Conservation (phyloP, 2,888 invertebrate species). For the Thalpophila matura region DNA sequence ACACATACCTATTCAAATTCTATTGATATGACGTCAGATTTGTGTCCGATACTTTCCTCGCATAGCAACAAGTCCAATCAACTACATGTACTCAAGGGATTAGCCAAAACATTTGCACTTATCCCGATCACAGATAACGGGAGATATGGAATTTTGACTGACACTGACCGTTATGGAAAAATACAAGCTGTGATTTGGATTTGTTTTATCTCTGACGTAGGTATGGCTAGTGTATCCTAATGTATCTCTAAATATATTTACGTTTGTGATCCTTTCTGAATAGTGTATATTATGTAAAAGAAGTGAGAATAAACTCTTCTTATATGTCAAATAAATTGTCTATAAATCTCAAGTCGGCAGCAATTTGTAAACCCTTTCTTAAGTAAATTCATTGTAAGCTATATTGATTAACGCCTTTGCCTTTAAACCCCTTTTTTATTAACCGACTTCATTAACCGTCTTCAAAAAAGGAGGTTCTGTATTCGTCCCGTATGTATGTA, state of each 20-base stretch:
- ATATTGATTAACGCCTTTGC: constrained; percentile 19
- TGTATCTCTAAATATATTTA: neutral
- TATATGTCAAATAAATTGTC: constrained; percentile 42
- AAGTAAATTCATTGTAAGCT: constrained; percentile 25
- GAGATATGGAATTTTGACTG: constrained; percentile 57
- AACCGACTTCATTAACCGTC: too few relatives aligned
- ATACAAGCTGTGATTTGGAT: constrained; percentile 32
- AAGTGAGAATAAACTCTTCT: constrained; percentile 25
- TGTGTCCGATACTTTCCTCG: constrained; percentile 1
- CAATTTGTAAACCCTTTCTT: constrained; percentile 42
- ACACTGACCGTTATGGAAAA: constrained; percentile 51
- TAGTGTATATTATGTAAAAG: neutral
- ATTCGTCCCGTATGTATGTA: too few relatives aligned
- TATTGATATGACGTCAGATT: neutral
- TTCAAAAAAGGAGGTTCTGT: too few relatives aligned
- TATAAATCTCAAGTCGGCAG: constrained; percentile 42
- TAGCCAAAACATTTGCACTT: constrained; percentile 53
- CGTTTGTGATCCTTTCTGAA: constrained; percentile 3
- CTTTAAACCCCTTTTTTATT: neutral
- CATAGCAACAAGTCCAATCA: constrained; percentile 22
- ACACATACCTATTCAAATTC: neutral
- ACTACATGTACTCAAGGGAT: constrained; percentile 44
- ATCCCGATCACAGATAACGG: constrained; percentile 41
- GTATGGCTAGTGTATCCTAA: neutral
- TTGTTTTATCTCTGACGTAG: constrained; percentile 32